Conservation (phyloP, 37 sponge, comb jelly and placozoan species). For the Hexactinellida sp. region DNA sequence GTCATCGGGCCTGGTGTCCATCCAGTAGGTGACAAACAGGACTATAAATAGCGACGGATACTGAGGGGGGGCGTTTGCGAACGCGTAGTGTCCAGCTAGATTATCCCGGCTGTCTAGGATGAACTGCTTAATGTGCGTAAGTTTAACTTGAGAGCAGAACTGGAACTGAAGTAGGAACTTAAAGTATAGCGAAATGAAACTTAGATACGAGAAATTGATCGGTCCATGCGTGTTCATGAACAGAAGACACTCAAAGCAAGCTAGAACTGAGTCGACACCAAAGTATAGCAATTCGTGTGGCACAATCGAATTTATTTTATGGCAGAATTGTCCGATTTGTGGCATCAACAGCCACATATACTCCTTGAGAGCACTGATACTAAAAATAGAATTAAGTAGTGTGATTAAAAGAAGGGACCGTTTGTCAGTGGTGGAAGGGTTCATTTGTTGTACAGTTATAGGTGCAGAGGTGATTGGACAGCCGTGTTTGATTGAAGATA, state of each 20-base stretch:
- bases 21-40: background rate
- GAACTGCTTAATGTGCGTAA: background rate
- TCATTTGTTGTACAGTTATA: background rate
- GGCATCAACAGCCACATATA: slow-evolving; percentile 13
- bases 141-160: background rate
- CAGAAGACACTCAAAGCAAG: background rate
- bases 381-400: background rate
- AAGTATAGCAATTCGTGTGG: background rate
- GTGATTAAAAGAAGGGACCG: background rate
- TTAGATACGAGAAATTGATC: background rate
- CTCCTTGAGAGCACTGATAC: background rate
- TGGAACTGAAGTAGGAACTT: background rate
- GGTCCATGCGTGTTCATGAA: background rate
- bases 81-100: background rate
- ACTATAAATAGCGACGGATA: background rate
- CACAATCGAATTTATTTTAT: background rate
- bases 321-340: background rate
- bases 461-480: background rate
- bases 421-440: background rate
- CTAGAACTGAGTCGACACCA: background rate
- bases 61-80: background rate
- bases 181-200: background rate
- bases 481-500: background rate
- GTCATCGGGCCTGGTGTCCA: background rate
- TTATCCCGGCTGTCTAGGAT: background rate